Conservation (phyloP, 1,140 invertebrate species). For the Venturia canescens region DNA sequence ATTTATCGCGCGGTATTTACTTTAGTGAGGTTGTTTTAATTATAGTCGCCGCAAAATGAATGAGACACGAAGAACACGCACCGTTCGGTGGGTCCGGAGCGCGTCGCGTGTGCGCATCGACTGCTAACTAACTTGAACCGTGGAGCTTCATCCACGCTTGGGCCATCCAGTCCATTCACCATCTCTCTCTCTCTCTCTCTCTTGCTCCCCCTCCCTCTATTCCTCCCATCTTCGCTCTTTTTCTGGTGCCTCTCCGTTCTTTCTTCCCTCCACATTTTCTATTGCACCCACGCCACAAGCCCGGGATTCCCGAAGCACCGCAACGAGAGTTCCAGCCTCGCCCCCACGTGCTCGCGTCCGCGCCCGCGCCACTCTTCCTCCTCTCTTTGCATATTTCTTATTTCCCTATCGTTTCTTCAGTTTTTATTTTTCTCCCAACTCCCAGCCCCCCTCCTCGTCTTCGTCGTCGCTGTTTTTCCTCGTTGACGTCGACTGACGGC, state of each 20-base stretch:
- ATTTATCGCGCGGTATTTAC: neutral
- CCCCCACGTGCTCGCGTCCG: conserved; percentile 38
- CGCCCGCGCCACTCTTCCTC: neutral
- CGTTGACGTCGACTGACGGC: neutral
- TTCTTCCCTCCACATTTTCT: neutral
- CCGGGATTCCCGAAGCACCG: conserved; percentile 28
- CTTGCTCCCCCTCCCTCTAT: conserved; percentile 1
- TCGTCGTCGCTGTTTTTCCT: neutral
- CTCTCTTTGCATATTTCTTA: conserved; percentile 38
- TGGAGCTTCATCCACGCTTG: conserved; percentile 60
- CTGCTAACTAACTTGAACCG: conserved; percentile 73
- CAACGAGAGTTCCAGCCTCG: conserved; percentile 7
- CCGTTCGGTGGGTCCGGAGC: conserved; percentile 65
- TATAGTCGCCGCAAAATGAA: neutral
- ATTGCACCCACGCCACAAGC: conserved; percentile 21
- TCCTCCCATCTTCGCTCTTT: conserved; percentile 43
- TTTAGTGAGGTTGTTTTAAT: conserved; percentile 17
- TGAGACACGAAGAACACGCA: conserved; percentile 13
- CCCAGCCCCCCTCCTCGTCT: neutral
- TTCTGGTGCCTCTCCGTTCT: conserved; percentile 11
- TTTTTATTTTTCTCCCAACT: neutral
- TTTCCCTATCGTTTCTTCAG: conserved; percentile 3
- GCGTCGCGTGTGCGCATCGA: conserved; percentile 75
- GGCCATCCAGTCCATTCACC: conserved; percentile 42
- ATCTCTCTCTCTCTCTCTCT: conserved; percentile 47